These are phyloP conservation scores for Drosophila putrida DNA, from an alignment of 2,888 invertebrate genomes.

Conservation along the genomic window DNA sequence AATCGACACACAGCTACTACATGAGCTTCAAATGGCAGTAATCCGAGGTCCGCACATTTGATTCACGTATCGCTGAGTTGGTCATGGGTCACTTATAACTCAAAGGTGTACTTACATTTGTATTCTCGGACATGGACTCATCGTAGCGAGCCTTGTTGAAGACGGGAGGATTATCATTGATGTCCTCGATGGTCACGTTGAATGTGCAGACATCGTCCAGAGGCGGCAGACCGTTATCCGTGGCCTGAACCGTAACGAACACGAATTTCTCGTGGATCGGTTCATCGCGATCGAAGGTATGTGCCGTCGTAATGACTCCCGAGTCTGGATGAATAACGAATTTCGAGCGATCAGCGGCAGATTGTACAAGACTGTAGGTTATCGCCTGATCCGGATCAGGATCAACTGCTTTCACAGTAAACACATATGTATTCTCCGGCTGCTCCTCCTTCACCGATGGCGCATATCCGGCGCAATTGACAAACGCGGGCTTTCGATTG, in stretches of 20 bases:
- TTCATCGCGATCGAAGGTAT: conserved; percentile 95
- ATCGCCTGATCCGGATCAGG: conserved; percentile 92
- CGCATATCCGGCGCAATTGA: conserved; percentile 92
- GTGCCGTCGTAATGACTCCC: conserved; percentile 91
- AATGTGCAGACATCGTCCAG: conserved; percentile 97
- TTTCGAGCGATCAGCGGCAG: conserved; percentile 90
- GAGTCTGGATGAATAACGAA: conserved; percentile 92
- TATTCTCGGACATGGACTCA: conserved; percentile 94
- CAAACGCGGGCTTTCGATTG: conserved; percentile 95
- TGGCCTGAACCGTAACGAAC: conserved; percentile 95
- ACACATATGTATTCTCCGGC: conserved; percentile 90
- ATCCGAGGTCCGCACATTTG: conserved; percentile 82
- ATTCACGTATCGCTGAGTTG: conserved; percentile 21
- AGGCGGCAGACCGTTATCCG: conserved; percentile 95
- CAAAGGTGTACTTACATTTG: conserved; percentile 86
- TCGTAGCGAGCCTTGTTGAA: conserved; percentile 87
- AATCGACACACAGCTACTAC: conserved; percentile 3
- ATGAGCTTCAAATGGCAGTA: conserved; percentile 75
- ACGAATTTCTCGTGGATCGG: conserved; percentile 93
- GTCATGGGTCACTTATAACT: neutral
- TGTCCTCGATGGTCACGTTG: conserved; percentile 94
- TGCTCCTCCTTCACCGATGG: conserved; percentile 93
- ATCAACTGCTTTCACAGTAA: conserved; percentile 86
- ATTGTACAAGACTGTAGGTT: conserved; percentile 92
- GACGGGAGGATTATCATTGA: conserved; percentile 93